Evolutionary conservation across 2,888 invertebrate species (phyloP), one percentile per base, ranked within the genome.

Genomic region (Achlya flavicornis): DNA sequence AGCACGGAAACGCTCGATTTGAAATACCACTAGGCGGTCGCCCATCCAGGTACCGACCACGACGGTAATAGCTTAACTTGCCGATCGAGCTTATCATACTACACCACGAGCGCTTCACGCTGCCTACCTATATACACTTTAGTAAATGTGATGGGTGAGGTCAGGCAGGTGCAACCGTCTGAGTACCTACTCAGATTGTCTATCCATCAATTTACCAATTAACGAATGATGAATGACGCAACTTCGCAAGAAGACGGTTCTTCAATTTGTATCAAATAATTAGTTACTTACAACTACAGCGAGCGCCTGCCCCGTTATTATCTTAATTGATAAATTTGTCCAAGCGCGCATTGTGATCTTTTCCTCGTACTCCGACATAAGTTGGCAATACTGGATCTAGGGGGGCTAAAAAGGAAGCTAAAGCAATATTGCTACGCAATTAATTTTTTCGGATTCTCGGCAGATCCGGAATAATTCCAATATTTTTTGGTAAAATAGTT

Each of bases 171-270:
- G 48, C 12, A 41, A 12, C 12, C 7, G 38, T 38, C 38, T 10
- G 7, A 11, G n/a, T 10, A 53, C n/a, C n/a, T n/a, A n/a, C 53
- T 53, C 53, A 53, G 53, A 53, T 53, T 48, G 48, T 53, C 53
- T 53, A 53, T 53, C 19, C 53, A 53, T 53, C 53, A 53, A 53
- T 53, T 53, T 16, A 19, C 14, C 53, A 53, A 53, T 53, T 16
- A n/a, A 19, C 6, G 48, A 7, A 48, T 16, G 48, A 48, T 53
- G 53, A 19, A 19, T 53, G 53, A 53, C 53, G 53, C 53, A 53
- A 16, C 19, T 3, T n/a, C 19, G 53, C 53, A 10, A 53, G 10
- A 7, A 53, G 53, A 7, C 53, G 53, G 48, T 48, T 4, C 48
- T 8, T 58, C 14, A 14, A 19, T 53, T 19, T 53, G 3, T 19